A percentile compares a stretch with the other conserved stretches of the same genome.
phyloP scores from a whole-genome alignment of 2,797 vertebrate species.

The Ptychadena robeensis region DNA sequence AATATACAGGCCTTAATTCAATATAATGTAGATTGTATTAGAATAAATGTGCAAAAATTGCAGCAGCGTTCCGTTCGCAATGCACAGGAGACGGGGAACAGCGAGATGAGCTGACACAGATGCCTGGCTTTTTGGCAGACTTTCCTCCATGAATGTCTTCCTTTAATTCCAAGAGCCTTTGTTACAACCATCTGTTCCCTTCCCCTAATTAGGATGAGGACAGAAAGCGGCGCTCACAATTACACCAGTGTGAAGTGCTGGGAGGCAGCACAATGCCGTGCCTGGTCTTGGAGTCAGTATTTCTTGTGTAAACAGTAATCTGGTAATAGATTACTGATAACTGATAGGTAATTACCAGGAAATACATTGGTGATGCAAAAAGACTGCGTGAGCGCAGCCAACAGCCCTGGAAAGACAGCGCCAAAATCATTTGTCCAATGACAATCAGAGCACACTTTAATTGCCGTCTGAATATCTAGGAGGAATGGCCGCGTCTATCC shows the following conservation, averaged over 20 bases:
- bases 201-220: slow-evolving; percentile 61
- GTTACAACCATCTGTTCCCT: slow-evolving; percentile 62
- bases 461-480: background rate
- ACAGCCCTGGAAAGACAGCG: background rate
- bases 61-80: slow-evolving; percentile 32
- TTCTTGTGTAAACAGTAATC: slow-evolving; percentile 61
- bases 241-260: slow-evolving; percentile 57
- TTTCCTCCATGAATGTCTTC: slow-evolving; percentile 61
- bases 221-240: slow-evolving; percentile 56
- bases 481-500: slow-evolving; percentile 1
- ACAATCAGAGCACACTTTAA: background rate
- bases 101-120: slow-evolving; percentile 60
- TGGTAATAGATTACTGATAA: slow-evolving; percentile 62
- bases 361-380: slow-evolving; percentile 41
- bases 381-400: slow-evolving; percentile 10
- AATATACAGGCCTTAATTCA: slow-evolving; percentile 49
- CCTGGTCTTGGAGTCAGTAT: slow-evolving; percentile 53
- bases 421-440: slow-evolving; percentile 42
- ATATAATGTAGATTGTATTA: slow-evolving; percentile 56
- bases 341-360: slow-evolving; percentile 57
- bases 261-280: slow-evolving; percentile 52
- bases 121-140: slow-evolving; percentile 60
- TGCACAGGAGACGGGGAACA: slow-evolving; percentile 53
- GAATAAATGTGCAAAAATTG: slow-evolving; percentile 51
- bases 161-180: slow-evolving; percentile 62